phyloP scores from a whole-genome alignment of 2,113 vertebrate species.

The Apeltes quadracus region DNA sequence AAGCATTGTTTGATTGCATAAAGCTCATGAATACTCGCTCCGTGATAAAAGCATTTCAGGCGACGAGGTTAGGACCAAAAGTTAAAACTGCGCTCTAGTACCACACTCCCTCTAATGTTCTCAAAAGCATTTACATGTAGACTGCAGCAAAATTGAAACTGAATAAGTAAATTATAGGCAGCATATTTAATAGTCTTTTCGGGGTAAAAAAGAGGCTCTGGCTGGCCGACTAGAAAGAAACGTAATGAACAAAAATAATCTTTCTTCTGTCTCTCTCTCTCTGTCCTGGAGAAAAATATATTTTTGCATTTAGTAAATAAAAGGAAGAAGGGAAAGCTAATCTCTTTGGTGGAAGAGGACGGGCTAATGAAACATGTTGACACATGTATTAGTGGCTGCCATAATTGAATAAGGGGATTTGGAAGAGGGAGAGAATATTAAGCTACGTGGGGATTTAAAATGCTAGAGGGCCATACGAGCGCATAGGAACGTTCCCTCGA shows the following conservation, averaged over 20 bases:
- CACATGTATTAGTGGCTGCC: slow-evolving; percentile 67
- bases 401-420: slow-evolving; percentile 76
- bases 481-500: slow-evolving; percentile 8
- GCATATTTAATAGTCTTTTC: slow-evolving; percentile 63
- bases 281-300: slow-evolving; percentile 62
- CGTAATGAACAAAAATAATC: slow-evolving; percentile 68
- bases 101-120: slow-evolving; percentile 37
- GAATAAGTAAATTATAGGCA: slow-evolving; percentile 54
- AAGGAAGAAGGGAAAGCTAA: slow-evolving; percentile 60
- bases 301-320: slow-evolving; percentile 72
- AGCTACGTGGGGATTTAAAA: slow-evolving; percentile 56
- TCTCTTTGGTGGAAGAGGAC: slow-evolving; percentile 61
- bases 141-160: slow-evolving; percentile 58
- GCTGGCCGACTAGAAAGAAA: slow-evolving; percentile 49
- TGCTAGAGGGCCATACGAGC: slow-evolving; percentile 11
- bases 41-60: slow-evolving; percentile 40
- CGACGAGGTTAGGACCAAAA: slow-evolving; percentile 35
- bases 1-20: slow-evolving; percentile 32
- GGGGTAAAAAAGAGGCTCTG: slow-evolving; percentile 17
- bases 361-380: slow-evolving; percentile 75
- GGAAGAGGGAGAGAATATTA: slow-evolving; percentile 34
- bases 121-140: slow-evolving; percentile 57
- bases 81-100: slow-evolving; percentile 30
- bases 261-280: slow-evolving; percentile 26
- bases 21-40: slow-evolving; percentile 33